A percentile compares a stretch with the other conserved stretches of the same genome.
Evolutionary conservation across 2,888 invertebrate species (phyloP).

Genomic region (Arrhopalites spinosus): DNA sequence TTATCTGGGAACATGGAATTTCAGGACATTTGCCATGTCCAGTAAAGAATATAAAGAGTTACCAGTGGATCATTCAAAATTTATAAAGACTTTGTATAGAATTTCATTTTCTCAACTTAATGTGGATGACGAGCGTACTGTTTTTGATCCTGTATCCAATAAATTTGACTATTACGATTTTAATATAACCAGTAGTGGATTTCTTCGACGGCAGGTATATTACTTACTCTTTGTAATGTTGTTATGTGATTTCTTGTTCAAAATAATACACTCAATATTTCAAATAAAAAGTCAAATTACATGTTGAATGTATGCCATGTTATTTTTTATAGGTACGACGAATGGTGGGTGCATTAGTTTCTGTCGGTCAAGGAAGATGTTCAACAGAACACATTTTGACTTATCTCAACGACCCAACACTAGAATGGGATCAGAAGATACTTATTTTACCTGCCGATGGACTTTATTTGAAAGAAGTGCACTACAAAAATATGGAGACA

Average conservation of each 20-base stretch:
- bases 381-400: constrained; percentile 36
- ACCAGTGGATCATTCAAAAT: constrained; percentile 16
- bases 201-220: constrained; percentile 52
- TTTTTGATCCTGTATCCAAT: constrained; percentile 29
- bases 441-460: constrained; percentile 40
- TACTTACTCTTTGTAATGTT: no score
- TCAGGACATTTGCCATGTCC: constrained; percentile 44
- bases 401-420: constrained; percentile 49
- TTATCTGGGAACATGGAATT: constrained; percentile 47
- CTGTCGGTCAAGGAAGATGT: constrained; percentile 41
- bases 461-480: constrained; percentile 48
- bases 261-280: no score
- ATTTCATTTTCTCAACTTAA: constrained; percentile 39
- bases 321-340: constrained; percentile 50
- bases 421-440: constrained; percentile 38
- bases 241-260: no score
- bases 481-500: constrained; percentile 42
- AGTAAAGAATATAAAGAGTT: constrained; percentile 13
- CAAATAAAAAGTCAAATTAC: no score
- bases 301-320: no score
- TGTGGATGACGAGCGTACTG: no score
- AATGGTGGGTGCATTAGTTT: constrained; percentile 49
- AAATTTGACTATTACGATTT: constrained; percentile 49
- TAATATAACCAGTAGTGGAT: constrained; percentile 52
- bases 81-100: constrained; percentile 41